phyloP scores from a whole-genome alignment of 2,797 vertebrate species.

The Babyrousa celebensis region DNA sequence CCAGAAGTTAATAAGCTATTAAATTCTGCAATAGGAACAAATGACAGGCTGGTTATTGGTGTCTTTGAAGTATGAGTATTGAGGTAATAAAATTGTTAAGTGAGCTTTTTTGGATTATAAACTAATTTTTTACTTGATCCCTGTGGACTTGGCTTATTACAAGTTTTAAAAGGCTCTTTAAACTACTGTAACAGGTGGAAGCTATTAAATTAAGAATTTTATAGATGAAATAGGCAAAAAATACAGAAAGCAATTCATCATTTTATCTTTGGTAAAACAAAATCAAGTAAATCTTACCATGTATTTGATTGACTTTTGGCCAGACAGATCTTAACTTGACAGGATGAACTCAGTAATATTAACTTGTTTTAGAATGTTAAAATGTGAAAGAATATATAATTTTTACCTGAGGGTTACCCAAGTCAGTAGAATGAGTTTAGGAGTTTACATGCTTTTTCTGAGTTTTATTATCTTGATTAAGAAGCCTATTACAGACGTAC shows the following conservation, averaged over 20 bases:
- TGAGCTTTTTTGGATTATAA: slow-evolving; percentile 68
- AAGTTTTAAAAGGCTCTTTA: slow-evolving; percentile 65
- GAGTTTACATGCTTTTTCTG: slow-evolving; percentile 1
- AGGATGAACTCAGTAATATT: slow-evolving; percentile 32
- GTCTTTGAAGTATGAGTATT: slow-evolving; percentile 78
- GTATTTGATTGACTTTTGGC: neutral
- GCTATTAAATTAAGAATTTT: slow-evolving; percentile 60
- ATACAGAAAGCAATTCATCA: neutral
- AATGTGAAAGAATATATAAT: neutral
- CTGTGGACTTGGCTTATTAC: slow-evolving; percentile 12
- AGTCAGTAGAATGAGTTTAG: neutral
- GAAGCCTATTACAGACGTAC: slow-evolving; percentile 29
- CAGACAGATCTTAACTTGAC: slow-evolving; percentile 36
- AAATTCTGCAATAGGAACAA: slow-evolving; percentile 73
- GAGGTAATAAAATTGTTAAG: slow-evolving; percentile 78
- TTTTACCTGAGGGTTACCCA: neutral
- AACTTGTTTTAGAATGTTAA: slow-evolving; percentile 63
- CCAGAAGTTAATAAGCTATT: slow-evolving; percentile 80
- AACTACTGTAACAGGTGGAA: slow-evolving; percentile 13
- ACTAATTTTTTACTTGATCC: slow-evolving; percentile 17
- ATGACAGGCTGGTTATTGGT: slow-evolving; percentile 72
- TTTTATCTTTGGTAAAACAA: slow-evolving; percentile 55
- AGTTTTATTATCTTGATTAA: slow-evolving; percentile 68
- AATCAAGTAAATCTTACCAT: neutral
- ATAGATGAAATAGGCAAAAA: slow-evolving; percentile 60